Evolutionary conservation across 2,797 vertebrate genomes (phyloP), one percentile per base, ranked within the genome.

Genomic region (Cyclura pinguis): DNA sequence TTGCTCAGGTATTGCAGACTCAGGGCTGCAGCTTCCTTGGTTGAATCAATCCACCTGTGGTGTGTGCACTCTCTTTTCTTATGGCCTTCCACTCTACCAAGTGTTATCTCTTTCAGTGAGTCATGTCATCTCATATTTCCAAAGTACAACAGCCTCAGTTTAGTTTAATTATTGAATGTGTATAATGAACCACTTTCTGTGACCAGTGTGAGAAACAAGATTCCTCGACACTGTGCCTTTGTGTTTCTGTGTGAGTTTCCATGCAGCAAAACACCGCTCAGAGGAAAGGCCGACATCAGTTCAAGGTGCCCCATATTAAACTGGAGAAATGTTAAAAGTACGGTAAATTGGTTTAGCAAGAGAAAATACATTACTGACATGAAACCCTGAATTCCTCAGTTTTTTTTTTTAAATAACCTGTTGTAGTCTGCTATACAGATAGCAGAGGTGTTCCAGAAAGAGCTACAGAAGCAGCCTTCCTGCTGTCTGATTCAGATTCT

Each of bases 311-410:
- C 35, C 27, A 42, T 52, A 59, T 85, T 85, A n/a, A 85, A 73
- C 29, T 72, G 76, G 50, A 50, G 42, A 90, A 73, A 90, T 80
- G 76, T 90, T 86, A 85, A 80, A 86, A 90, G 76, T 47, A 47
- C 42, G 4, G 89, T 80, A 50, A 90, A 42, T 50, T 12, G 8
- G 52, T 89, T 85, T 78, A 84, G 67, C 59, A 89, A 55, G 35
- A 74, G 12, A 9, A 57, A 85, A 78, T 57, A 84, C 47, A 85
- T 67, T 78, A 89, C 78, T 74, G 85, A 78, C 57, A 22, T 67
- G 88, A 89, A 89, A 84, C 38, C 47, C 77, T 16, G 81, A 84
- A 52, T 67, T 18, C 16, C 10, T 38, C 22, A 73, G 8, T 55
- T 9, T 77, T 24, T 22, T 2, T 24, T 67, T 77, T 47, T 74